These are phyloP conservation scores for Rhodeus uyekii DNA, from an alignment of 2,797 vertebrate species.

Conservation along the genomic window DNA sequence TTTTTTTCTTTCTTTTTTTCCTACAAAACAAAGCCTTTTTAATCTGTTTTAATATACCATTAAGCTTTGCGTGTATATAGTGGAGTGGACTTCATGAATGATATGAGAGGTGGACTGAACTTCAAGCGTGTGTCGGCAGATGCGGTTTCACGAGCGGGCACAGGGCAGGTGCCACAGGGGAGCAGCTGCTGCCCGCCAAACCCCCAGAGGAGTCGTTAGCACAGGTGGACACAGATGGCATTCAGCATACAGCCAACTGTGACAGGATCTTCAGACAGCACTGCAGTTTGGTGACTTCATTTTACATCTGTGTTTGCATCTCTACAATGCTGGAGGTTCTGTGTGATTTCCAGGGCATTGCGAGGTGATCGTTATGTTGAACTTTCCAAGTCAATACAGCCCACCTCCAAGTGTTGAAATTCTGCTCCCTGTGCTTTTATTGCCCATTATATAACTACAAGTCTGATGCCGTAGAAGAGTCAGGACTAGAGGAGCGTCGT, in stretches of 20 bases:
- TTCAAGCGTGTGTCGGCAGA: constrained; percentile 53
- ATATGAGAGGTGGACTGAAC: not conserved
- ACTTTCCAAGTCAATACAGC: no score
- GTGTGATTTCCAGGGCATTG: not conserved
- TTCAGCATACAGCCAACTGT: constrained; percentile 39
- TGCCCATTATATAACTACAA: not conserved
- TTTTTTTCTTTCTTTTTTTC: no score
- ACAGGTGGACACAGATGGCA: constrained; percentile 59
- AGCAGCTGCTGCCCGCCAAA: constrained; percentile 64
- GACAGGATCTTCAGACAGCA: constrained; percentile 41
- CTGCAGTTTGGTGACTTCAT: no score
- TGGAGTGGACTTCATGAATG: not conserved
- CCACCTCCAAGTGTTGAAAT: not conserved
- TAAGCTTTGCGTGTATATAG: not conserved
- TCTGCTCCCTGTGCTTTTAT: no score
- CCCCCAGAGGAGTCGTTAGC: constrained; percentile 63
- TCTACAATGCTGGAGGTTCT: not conserved
- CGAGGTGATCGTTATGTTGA: not conserved
- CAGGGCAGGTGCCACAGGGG: constrained; percentile 42
- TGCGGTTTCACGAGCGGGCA: constrained; percentile 18
- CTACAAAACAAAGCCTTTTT: not conserved
- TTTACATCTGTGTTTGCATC: not conserved
- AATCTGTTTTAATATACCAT: not conserved
- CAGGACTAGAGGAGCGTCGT: not conserved
- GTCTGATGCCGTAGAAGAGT: not conserved